These are phyloP conservation scores for Cyanistes caeruleus DNA, from an alignment of 2,113 vertebrate species.

Conservation along the genomic window DNA sequence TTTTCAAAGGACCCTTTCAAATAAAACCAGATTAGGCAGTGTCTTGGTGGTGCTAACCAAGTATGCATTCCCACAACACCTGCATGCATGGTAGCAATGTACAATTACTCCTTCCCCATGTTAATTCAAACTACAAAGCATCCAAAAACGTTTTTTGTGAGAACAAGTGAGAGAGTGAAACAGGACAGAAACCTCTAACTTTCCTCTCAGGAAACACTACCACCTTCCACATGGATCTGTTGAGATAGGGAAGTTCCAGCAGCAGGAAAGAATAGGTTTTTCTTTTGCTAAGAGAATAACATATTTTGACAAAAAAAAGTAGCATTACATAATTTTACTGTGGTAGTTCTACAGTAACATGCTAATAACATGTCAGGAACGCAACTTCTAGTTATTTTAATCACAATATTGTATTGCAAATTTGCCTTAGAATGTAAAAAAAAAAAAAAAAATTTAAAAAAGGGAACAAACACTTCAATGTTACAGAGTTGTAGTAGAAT, in stretches of 20 bases:
- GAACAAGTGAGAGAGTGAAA: neutral
- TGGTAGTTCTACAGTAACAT: neutral
- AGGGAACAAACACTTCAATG: neutral
- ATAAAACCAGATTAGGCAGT: neutral
- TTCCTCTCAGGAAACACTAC: neutral
- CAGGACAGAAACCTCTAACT: neutral
- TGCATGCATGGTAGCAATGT: neutral
- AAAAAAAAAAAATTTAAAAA: neutral
- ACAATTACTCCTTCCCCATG: neutral
- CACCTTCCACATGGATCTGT: neutral
- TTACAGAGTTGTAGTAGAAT: neutral
- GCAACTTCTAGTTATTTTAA: neutral
- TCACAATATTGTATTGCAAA: neutral
- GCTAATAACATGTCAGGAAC: neutral
- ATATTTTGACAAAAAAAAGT: neutral
- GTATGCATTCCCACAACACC: rapidly evolving
- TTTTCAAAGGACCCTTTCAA: neutral
- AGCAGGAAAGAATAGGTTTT: neutral
- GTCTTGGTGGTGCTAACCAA: neutral
- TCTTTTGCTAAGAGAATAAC: neutral
- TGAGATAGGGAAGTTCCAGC: neutral
- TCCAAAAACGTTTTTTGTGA: neutral
- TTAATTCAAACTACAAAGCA: neutral
- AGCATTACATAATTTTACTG: neutral
- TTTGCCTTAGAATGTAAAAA: neutral